phyloP scores from a whole-genome alignment of 2,113 vertebrate species.

The Cyphomyrus plagiostoma region DNA sequence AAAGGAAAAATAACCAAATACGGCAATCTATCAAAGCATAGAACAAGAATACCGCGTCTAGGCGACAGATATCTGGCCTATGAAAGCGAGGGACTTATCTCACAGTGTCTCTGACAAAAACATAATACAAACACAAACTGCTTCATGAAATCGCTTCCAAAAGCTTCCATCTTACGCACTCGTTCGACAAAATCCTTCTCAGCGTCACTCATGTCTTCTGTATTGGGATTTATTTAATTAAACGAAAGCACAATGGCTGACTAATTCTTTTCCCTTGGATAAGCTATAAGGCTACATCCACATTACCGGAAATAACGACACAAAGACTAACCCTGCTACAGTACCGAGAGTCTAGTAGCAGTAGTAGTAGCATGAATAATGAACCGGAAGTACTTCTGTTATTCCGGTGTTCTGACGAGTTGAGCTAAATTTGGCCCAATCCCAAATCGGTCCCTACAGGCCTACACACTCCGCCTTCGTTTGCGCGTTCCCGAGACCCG shows the following conservation, averaged over 20 bases:
- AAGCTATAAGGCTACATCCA: neutral
- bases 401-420: no score
- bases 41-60: neutral
- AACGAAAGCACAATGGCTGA: neutral
- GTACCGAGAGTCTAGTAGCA: neutral
- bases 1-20: neutral
- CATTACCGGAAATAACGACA: neutral
- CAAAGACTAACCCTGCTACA: neutral
- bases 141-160: neutral
- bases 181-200: slow-evolving; percentile 47
- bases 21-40: neutral
- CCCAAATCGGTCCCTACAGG: no score
- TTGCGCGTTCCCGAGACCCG: no score
- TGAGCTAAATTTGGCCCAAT: no score
- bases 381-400: no score
- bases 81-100: neutral
- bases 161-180: slow-evolving; percentile 47
- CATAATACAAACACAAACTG: neutral
- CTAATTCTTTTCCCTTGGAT: neutral
- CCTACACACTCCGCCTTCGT: no score
- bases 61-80: neutral
- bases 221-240: neutral
- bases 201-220: slow-evolving; percentile 54
- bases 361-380: no score
- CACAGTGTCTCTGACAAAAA: neutral